Conservation (phyloP, 1,140 invertebrate genomes). For the Helicoverpa armigera region DNA sequence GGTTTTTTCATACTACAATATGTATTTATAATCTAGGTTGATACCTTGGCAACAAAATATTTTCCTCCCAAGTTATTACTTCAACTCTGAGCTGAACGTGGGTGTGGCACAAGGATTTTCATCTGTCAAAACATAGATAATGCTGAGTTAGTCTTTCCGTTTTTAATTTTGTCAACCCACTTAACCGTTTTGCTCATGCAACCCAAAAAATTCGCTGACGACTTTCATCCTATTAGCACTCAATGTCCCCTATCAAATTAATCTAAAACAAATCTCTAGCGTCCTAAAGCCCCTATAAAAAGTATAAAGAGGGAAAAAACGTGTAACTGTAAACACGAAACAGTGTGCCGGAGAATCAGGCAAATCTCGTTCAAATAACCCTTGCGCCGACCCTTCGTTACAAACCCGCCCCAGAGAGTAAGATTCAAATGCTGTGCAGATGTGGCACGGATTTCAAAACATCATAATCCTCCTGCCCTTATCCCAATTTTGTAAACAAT, state of each 20-base stretch:
- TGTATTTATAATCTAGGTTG: too few relatives aligned
- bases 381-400: constrained; percentile 56
- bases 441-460: neutral
- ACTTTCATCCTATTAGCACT: constrained; percentile 28
- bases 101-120: too few relatives aligned
- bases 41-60: too few relatives aligned
- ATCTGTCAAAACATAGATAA: neutral
- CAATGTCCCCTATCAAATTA: constrained; percentile 37
- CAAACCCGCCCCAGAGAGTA: constrained; percentile 22
- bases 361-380: constrained; percentile 61
- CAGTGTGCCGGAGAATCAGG: constrained; percentile 52
- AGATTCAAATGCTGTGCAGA: neutral
- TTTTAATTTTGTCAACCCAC: neutral
- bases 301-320: constrained; percentile 33
- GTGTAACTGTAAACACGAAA: constrained; percentile 47
- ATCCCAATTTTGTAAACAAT: too few relatives aligned
- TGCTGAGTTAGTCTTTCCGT: neutral
- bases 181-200: neutral
- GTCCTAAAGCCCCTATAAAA: constrained; percentile 38
- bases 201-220: neutral
- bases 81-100: too few relatives aligned
- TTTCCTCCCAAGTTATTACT: too few relatives aligned
- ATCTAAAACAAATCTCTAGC: constrained; percentile 33
- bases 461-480: too few relatives aligned
- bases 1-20: too few relatives aligned